Conservation (phyloP, 35 echinoderm and acorn worm genomes). For the Heliocidaris erythrogramma region DNA sequence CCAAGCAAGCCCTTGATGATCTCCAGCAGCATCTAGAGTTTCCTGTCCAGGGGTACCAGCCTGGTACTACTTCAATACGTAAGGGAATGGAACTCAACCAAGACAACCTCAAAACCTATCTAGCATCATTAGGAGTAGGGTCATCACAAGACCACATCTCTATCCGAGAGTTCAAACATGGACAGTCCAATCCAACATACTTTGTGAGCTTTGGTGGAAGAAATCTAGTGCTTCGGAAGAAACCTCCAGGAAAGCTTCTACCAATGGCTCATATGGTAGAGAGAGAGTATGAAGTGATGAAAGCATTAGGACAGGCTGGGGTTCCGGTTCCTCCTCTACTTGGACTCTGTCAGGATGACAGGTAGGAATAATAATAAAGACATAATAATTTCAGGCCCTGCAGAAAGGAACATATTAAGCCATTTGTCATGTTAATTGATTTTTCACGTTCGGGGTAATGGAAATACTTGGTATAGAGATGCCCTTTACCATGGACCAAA, state of each 20-base stretch:
- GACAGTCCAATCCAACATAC: slow-evolving; percentile 98
- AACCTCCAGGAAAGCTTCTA: slow-evolving; percentile 95
- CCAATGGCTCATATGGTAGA: slow-evolving; percentile 94
- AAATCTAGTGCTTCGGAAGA: slow-evolving; percentile 90
- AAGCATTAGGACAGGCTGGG: slow-evolving; percentile 78
- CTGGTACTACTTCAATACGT: slow-evolving; percentile 78
- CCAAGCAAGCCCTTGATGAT: slow-evolving; percentile 66
- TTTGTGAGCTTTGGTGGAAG: slow-evolving; percentile 75
- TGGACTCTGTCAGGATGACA: slow-evolving; percentile 80
- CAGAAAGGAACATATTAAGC: no score
- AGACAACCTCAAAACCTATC: slow-evolving; percentile 62
- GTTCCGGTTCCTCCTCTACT: slow-evolving; percentile 88
- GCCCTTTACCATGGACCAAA: no score
- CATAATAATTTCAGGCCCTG: not conserved
- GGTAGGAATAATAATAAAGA: slow-evolving; percentile 47
- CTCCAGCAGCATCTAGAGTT: slow-evolving; percentile 54
- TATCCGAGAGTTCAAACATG: slow-evolving; percentile 90
- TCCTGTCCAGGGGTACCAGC: slow-evolving; percentile 63
- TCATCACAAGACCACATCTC: slow-evolving; percentile 61
- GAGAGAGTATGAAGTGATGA: slow-evolving; percentile 89
- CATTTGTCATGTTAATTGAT: no score
- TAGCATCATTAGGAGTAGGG: slow-evolving; percentile 57
- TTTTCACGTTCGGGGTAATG: not conserved
- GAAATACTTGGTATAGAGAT: not conserved
- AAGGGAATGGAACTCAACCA: slow-evolving; percentile 78